Evolutionary conservation across 1,140 invertebrate genomes (phyloP), one percentile per base, ranked within the genome.

Genomic region (Caerostris darwini): DNA sequence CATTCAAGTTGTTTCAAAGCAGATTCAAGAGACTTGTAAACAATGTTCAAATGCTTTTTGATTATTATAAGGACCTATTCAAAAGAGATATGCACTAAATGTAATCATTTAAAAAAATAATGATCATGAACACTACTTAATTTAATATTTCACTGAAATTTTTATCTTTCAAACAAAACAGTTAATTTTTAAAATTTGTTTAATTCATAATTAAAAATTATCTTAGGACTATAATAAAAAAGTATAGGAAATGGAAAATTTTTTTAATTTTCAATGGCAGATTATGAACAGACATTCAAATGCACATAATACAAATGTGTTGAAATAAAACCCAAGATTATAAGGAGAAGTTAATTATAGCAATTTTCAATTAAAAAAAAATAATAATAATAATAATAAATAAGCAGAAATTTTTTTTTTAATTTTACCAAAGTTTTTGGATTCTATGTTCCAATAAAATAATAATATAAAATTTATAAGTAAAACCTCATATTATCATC

Each of bases 51-150:
- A 61, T 91, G 19, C 7, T 82, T 69, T 50, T 82, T 91, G 3
- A 82, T 56, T 8, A 91, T 91, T 5, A 91, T 59, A 56, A 91
- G 10, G 14, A 82, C 90, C 90, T 91, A 56, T 2, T 7, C n/a
- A 57, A 90, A 71, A 71, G 7, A 7, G 17, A 4, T 5, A 8
- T 17, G 54, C 10, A 67, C 12, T 67, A 0, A 4, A n/a, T 67
- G 7, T 7, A 67, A 12, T 3, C 12, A 67, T 14, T 5, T 3
- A 3, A 10, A 64, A 7, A 64, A 10, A 64, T 10, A 64, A 64
- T 64, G 17, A 17, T 64, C 17, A 10, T 10, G 17, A 64, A 64
- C 3, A 64, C 17, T 3, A 64, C 61, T 8, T 8, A 17, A 64
- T 17, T 64, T 64, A 64, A 64, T 10, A 64, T 64, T 17, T 64